Percentiles rank a stretch among this genome's conserved stretches.
Conservation (phyloP, 2,797 vertebrate species). For the Bovichtus diacanthus region DNA sequence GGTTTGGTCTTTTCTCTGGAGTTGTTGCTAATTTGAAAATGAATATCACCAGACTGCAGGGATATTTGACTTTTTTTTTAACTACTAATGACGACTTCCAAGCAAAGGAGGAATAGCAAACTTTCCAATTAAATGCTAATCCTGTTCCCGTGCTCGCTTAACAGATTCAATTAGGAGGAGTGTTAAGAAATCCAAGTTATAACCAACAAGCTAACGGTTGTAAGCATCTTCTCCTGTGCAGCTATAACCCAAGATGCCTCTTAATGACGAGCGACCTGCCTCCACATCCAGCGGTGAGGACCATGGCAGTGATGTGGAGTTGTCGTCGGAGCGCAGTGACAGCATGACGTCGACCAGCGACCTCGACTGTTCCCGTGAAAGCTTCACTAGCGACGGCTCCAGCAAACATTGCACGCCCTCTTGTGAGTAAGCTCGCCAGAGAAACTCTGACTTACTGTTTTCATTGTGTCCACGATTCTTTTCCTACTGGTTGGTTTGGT, state of each 20-base stretch:
- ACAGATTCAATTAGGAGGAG: neutral
- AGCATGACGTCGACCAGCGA: conserved; percentile 89
- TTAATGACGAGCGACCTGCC: conserved; percentile 84
- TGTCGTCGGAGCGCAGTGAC: conserved; percentile 86
- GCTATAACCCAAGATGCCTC: conserved; percentile 87
- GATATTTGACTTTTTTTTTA: neutral
- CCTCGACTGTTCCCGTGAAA: conserved; percentile 89
- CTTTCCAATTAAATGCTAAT: neutral
- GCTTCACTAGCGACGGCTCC: conserved; percentile 92
- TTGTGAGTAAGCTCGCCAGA: conserved; percentile 82
- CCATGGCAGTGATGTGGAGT: conserved; percentile 89
- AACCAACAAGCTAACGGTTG: neutral
- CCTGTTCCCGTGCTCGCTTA: neutral
- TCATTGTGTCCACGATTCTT: neutral
- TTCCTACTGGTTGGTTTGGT: neutral
- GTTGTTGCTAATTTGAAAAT: neutral
- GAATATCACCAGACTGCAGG: neutral
- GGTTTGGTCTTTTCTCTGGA: neutral
- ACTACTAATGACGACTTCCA: neutral
- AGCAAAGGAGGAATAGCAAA: neutral
- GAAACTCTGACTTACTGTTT: neutral
- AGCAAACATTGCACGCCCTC: conserved; percentile 93
- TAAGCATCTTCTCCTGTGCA: conserved; percentile 41
- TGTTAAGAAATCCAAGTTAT: neutral
- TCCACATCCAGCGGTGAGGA: conserved; percentile 86